Base-by-base conservation (phyloP, 2,797 vertebrate genomes). In the Epinephelus malabaricus region DNA sequence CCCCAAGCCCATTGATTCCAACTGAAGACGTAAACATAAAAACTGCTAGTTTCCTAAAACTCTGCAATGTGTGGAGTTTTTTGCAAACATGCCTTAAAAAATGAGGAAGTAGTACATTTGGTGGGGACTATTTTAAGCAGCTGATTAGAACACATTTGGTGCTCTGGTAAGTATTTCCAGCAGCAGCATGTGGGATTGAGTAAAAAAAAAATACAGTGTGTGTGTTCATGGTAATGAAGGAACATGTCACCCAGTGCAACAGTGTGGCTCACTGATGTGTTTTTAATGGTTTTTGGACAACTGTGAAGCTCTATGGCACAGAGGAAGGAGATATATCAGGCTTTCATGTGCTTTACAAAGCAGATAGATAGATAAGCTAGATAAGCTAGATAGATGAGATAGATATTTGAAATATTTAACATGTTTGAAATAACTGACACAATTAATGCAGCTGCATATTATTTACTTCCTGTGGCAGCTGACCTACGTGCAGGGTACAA, bases 121-220 rank as follows among this genome's bases (percentile, higher is more conserved):
- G 25, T n/a, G 7, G 65, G 9, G 46, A 76, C 54, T 53, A 62
- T 78, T 70, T 65, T 61, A 23, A 78, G 71, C 15, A n/a, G 43
- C 43, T 45, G 38, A 74, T 60, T 7, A 54, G 10, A 78, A 55
- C 51, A 77, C 45, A 71, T 59, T 74, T 66, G 56, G 14, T 68
- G 58, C 65, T 60, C 25, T 73, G 25, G n/a, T 73, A 17, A 69
- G 59, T 30, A 59, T 30, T 4, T 14, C 1, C 3, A 45, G 45
- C 21, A 59, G 61, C 51, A 34, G 61, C 19, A 14, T 64, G 50
- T 56, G 43, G 50, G 38, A 55, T 17, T 23, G 38, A 63, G 50
- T 30, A 49, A 25, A 43, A 50, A 47, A 34, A 8, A 34, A 34
- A 34, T 40, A 40, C 58, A 45, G 15, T 43, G 53, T 64, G 62